Evolutionary conservation across 2,888 invertebrate species (phyloP).

Genomic region (Drosophila aldrichi): DNA sequence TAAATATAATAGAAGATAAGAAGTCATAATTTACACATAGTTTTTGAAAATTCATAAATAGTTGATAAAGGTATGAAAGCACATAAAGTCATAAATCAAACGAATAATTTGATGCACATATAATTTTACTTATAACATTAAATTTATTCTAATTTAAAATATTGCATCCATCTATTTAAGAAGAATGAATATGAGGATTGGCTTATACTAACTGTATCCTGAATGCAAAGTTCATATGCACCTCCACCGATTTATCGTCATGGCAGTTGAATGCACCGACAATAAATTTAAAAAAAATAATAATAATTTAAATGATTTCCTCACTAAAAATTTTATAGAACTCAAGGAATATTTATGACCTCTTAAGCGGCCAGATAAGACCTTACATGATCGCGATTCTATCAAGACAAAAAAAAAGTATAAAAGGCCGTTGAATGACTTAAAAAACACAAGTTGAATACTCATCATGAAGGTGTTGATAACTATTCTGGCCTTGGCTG

Average conservation of each 20-base stretch:
- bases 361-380: constrained; percentile 26
- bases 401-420: constrained; percentile 2
- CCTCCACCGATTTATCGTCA: too few species aligned
- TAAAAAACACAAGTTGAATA: constrained; percentile 24
- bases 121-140: neutral
- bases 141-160: constrained; percentile 9
- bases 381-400: neutral
- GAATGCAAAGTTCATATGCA: too few species aligned
- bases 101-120: too few species aligned
- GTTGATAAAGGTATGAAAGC: neutral
- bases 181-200: too few species aligned
- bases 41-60: neutral
- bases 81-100: neutral
- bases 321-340: too few species aligned
- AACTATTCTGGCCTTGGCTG: constrained; percentile 48
- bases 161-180: too few species aligned
- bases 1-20: neutral
- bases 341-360: too few species aligned
- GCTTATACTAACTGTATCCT: too few species aligned
- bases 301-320: too few species aligned
- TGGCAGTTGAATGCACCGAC: too few species aligned
- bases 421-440: constrained; percentile 14
- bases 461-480: constrained; percentile 55
- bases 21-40: neutral
- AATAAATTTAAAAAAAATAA: too few species aligned